phyloP scores from a whole-genome alignment of 2,888 invertebrate genomes.

The Pyrocoelia pectoralis region DNA sequence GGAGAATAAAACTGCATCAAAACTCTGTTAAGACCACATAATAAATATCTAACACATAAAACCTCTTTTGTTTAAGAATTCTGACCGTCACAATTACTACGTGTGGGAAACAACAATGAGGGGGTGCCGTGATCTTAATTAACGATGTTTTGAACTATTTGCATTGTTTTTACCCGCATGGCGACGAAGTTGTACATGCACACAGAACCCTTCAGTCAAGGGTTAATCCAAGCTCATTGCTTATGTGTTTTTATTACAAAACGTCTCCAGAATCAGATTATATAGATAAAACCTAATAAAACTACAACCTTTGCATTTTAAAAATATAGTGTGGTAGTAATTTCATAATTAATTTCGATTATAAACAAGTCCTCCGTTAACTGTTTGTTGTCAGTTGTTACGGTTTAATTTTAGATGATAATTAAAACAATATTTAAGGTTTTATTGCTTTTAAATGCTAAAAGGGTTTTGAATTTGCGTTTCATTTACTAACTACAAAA shows the following conservation, averaged over 20 bases:
- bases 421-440: background rate
- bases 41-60: constrained; percentile 48
- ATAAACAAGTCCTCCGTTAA: too few species aligned
- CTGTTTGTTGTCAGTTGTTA: background rate
- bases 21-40: constrained; percentile 54
- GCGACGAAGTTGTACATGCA: constrained; percentile 15
- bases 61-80: constrained; percentile 43
- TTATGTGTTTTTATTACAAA: background rate
- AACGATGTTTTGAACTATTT: constrained; percentile 47
- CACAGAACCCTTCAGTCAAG: constrained; percentile 5
- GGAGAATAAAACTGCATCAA: constrained; percentile 50
- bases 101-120: constrained; percentile 50
- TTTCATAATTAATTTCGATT: background rate
- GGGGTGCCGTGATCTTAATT: constrained; percentile 53
- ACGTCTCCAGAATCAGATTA: too few species aligned
- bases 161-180: constrained; percentile 56
- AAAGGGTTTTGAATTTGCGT: too few species aligned
- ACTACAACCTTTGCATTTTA: too few species aligned
- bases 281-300: too few species aligned
- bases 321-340: background rate
- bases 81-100: constrained; percentile 48
- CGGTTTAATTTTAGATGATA: constrained; percentile 4
- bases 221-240: background rate
- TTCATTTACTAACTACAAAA: too few species aligned
- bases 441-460: too few species aligned